Evolutionary conservation across 2,113 vertebrate species (phyloP).

Genomic region (Thunnus thynnus): DNA sequence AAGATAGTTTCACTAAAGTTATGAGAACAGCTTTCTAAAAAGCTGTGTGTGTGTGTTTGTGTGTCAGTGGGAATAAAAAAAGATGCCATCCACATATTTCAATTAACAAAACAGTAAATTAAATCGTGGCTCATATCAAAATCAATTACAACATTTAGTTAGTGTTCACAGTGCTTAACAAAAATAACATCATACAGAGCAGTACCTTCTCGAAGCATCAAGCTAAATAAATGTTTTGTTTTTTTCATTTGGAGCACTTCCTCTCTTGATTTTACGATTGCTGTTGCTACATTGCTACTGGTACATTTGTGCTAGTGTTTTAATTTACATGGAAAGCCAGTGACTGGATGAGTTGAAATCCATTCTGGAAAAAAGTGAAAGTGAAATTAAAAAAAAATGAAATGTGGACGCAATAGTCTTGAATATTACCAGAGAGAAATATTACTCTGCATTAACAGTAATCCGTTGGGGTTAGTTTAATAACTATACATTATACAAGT

Average conservation of each 20-base stretch:
- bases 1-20: conserved; percentile 37
- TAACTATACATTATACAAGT: no score
- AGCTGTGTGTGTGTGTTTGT: neutral
- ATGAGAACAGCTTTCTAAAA: neutral
- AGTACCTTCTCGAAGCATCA: neutral
- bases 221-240: neutral
- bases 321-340: neutral
- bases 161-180: neutral
- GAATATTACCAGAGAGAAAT: no score
- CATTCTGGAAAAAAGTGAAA: neutral
- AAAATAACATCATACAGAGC: neutral
- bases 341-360: neutral
- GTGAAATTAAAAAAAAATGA: neutral
- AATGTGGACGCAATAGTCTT: neutral
- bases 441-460: neutral
- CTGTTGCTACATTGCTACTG: neutral
- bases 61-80: conserved; percentile 1
- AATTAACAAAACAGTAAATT: conserved; percentile 19
- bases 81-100: conserved; percentile 17
- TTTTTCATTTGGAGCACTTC: neutral
- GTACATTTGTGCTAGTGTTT: neutral
- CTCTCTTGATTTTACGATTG: no score
- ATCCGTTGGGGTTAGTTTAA: no score
- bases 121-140: conserved; percentile 10
- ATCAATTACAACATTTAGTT: conserved; percentile 15